These are phyloP conservation scores for Engystomops pustulosus DNA, from an alignment of 2,113 vertebrate species.

Conservation along the genomic window DNA sequence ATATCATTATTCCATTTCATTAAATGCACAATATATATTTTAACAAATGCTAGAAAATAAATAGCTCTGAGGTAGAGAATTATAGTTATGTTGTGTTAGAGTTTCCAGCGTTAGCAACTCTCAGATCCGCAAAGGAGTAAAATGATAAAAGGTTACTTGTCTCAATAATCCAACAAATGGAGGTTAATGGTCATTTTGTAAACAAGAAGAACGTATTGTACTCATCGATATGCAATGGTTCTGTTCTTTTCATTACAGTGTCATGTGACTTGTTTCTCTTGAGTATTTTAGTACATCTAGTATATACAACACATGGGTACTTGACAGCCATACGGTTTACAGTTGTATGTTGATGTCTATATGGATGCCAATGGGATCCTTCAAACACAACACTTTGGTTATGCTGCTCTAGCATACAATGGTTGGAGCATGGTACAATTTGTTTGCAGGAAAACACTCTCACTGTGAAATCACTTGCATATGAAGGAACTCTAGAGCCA, in stretches of 20 bases:
- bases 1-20: slow-evolving; percentile 77
- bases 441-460: too few relatives aligned
- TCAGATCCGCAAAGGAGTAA: background rate
- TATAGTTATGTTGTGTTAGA: background rate
- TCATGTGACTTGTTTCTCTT: background rate
- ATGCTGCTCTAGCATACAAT: too few relatives aligned
- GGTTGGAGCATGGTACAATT: too few relatives aligned
- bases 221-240: background rate
- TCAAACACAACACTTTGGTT: too few relatives aligned
- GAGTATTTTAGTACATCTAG: too few relatives aligned
- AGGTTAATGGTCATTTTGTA: background rate
- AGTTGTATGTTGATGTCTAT: too few relatives aligned
- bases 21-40: slow-evolving; percentile 69
- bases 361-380: too few relatives aligned
- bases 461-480: too few relatives aligned
- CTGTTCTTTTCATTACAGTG: background rate
- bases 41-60: background rate
- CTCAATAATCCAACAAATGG: background rate
- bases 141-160: background rate
- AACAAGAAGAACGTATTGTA: background rate
- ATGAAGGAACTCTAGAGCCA: too few relatives aligned
- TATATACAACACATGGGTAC: background rate
- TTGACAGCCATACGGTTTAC: background rate
- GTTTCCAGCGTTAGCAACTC: background rate
- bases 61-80: background rate